phyloP scores from a whole-genome alignment of 1,140 invertebrate genomes.

The Chelonus insularis region DNA sequence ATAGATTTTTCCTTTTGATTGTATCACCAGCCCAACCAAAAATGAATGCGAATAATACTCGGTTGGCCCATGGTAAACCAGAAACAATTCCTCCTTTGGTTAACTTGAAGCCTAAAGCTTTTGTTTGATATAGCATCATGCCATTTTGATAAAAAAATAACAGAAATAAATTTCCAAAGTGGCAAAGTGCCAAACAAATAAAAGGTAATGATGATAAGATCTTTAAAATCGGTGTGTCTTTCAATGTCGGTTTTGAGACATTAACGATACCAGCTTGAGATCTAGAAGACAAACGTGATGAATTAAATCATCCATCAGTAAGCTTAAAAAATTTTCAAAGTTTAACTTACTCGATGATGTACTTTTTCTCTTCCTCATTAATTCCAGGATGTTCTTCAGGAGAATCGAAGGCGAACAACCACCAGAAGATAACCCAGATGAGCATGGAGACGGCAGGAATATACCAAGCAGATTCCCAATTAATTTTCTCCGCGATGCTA shows the following conservation, averaged over 20 bases:
- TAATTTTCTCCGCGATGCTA: conserved; percentile 64
- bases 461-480: conserved; percentile 75
- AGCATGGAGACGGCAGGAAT: conserved; percentile 66
- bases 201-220: conserved; percentile 70
- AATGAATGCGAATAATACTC: conserved; percentile 67
- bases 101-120: conserved; percentile 78
- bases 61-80: conserved; percentile 66
- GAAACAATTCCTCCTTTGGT: conserved; percentile 68
- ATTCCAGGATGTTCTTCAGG: conserved; percentile 77
- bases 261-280: conserved; percentile 38
- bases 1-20: conserved; percentile 60
- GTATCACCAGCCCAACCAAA: conserved; percentile 69
- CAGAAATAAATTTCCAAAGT: conserved; percentile 74
- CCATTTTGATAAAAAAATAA: conserved; percentile 83
- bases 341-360: conserved; percentile 64
- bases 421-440: conserved; percentile 66
- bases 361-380: conserved; percentile 70
- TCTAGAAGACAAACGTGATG: conserved; percentile 26
- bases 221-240: conserved; percentile 38
- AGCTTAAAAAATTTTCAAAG: neutral
- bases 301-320: no score
- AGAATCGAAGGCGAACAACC: conserved; percentile 66
- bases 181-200: conserved; percentile 65
- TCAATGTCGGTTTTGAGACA: conserved; percentile 32
- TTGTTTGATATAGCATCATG: conserved; percentile 66